These are phyloP conservation scores for Rapana venosa DNA, from an alignment of 2,888 invertebrate species.

Conservation along the genomic window DNA sequence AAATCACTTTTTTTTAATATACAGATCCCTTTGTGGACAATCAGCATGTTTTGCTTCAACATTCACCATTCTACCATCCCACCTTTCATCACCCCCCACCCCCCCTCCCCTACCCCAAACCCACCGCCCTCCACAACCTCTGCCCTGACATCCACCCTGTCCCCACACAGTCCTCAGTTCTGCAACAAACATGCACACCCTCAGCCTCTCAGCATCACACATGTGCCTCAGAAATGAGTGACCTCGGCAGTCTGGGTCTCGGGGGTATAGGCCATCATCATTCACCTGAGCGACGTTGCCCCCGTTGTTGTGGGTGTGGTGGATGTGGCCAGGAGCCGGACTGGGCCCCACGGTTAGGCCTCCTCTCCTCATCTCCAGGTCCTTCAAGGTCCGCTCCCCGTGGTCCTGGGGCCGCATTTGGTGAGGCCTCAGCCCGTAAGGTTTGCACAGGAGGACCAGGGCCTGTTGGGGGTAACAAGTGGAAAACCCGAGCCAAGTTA, in stretches of 20 bases:
- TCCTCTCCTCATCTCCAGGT: conserved; percentile 32
- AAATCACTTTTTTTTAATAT: too few relatives aligned
- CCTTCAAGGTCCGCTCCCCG: conserved; percentile 53
- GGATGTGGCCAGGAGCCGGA: neutral
- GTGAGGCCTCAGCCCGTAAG: conserved; percentile 65
- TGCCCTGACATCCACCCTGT: too few relatives aligned
- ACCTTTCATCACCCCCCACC: too few relatives aligned
- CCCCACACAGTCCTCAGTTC: too few relatives aligned
- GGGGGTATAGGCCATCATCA: neutral
- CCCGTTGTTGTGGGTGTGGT: neutral
- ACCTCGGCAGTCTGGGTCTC: neutral
- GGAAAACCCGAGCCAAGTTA: neutral
- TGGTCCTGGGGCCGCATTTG: conserved; percentile 69
- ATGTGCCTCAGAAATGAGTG: neutral
- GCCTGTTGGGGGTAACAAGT: conserved; percentile 55
- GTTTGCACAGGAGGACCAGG: conserved; percentile 58
- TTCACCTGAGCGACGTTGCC: neutral
- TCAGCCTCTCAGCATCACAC: too few relatives aligned
- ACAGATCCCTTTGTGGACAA: too few relatives aligned
- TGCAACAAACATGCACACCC: too few relatives aligned
- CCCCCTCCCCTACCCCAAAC: too few relatives aligned
- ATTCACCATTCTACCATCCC: too few relatives aligned
- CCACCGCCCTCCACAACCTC: too few relatives aligned
- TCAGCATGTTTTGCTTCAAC: too few relatives aligned
- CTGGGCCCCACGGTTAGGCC: neutral